phyloP scores from a whole-genome alignment of 1,140 invertebrate species.

The Drosophila azteca region DNA sequence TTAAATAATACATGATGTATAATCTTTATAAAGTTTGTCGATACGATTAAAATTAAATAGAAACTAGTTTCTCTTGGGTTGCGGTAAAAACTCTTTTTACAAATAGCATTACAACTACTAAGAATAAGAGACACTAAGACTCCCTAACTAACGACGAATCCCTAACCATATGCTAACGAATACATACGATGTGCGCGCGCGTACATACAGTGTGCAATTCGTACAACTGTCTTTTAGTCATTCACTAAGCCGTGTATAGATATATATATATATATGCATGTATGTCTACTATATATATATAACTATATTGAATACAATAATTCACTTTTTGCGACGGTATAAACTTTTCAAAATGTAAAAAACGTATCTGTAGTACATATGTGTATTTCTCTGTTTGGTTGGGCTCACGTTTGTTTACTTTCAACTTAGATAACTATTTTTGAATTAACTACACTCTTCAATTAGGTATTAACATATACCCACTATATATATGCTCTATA shows the following conservation, averaged over 20 bases:
- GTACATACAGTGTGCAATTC: slow-evolving; percentile 17
- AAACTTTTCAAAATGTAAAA: slow-evolving; percentile 80
- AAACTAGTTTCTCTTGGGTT: slow-evolving; percentile 38
- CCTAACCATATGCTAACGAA: slow-evolving; percentile 40
- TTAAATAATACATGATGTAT: slow-evolving; percentile 58
- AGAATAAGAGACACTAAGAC: slow-evolving; percentile 44
- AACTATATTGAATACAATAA: slow-evolving; percentile 56
- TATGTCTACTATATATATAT: slow-evolving; percentile 8
- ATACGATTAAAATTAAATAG: slow-evolving; percentile 57
- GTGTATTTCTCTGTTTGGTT: slow-evolving; percentile 48
- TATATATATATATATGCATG: not conserved
- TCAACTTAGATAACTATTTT: slow-evolving; percentile 44
- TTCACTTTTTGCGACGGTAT: slow-evolving; percentile 52
- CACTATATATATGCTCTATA: slow-evolving; percentile 36
- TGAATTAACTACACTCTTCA: slow-evolving; percentile 62
- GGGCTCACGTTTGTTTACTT: slow-evolving; percentile 36
- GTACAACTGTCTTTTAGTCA: slow-evolving; percentile 53
- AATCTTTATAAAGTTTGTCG: slow-evolving; percentile 43
- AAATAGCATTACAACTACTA: slow-evolving; percentile 64
- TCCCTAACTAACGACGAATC: slow-evolving; percentile 32
- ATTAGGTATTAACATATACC: slow-evolving; percentile 53
- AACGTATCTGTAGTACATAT: slow-evolving; percentile 58
- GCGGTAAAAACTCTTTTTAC: slow-evolving; percentile 64
- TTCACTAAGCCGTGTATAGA: slow-evolving; percentile 64
- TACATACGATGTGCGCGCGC: slow-evolving; percentile 7